Base-by-base conservation (phyloP, 1,140 invertebrate genomes). In the Apis laboriosa region DNA sequence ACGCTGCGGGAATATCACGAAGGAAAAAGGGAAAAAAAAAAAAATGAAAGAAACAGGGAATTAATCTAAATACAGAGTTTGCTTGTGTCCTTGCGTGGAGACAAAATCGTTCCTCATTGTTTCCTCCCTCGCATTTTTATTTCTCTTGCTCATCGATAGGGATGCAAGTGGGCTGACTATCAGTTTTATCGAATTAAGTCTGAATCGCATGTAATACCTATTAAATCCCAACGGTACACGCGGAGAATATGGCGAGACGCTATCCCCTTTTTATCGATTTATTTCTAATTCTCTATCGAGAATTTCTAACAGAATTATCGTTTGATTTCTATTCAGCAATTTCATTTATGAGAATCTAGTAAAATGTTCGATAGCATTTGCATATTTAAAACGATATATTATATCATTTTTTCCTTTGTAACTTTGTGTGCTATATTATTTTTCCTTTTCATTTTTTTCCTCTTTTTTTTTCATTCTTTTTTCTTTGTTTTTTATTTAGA, bases 141-240 rank as follows among this genome's bases (percentile, higher is more conserved):
- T 83, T 74, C 55, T 49, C 43, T 63, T 61, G 43, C 49, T 58
- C 53, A 15, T 74, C 71, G 49, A 72, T 21, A 56, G 49, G 43
- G 63, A 7, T 55, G 58, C 28, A 73, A 77, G 58, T 71, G 55
- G 74, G 55, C 2, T 61, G 73, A 78, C 79, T 80, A 89, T 88
- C 89, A 88, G 82, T 90, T 90, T 84, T 67, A 86, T 88, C 75
- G 83, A 90, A 90, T 89, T 89, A 90, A 88, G 72, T 71, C 71
- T 70, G 84, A 83, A 86, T 90, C 70, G 78, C 84, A 78, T 79
- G 89, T 89, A 90, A 86, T 76, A 79, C 73, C 84, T 83, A 88
- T 88, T 88, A 86, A 79, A 88, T 85, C 77, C 68, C 51, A 43
- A 24, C 34, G 34, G 58, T 75, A 76, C 66, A 49, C 64, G 56